Conservation (phyloP, 2,113 vertebrate species). For the Tamias sibiricus region DNA sequence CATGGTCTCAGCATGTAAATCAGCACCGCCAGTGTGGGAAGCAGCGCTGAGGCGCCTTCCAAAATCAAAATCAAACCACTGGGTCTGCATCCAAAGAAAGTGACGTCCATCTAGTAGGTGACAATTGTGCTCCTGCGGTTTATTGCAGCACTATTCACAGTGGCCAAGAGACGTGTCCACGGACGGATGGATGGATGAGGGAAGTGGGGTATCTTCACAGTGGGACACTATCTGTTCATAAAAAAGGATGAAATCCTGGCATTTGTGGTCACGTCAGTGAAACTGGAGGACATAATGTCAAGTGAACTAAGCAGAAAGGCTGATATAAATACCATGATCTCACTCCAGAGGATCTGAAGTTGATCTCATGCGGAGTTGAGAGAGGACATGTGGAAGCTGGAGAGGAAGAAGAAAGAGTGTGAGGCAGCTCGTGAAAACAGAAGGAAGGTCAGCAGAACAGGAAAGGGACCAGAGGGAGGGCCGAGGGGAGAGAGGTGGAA, state of each 20-base stretch:
- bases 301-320: not conserved
- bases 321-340: not conserved
- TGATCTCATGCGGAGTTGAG: not conserved
- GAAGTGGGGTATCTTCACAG: not conserved
- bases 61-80: not conserved
- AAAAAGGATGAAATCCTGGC: not conserved
- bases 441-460: too few species aligned
- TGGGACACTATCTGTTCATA: not conserved
- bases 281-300: not conserved
- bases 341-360: fast-evolving
- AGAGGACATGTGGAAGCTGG: not conserved
- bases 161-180: not conserved
- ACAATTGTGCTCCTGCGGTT: not conserved
- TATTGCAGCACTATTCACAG: too few species aligned
- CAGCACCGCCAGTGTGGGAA: too few species aligned
- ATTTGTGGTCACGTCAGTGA: not conserved
- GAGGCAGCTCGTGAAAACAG: too few species aligned
- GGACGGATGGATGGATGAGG: not conserved
- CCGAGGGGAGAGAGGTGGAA: too few species aligned
- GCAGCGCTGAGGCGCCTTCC: not conserved
- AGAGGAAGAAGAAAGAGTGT: too few species aligned
- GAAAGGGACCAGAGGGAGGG: too few species aligned
- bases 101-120: not conserved
- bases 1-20: too few species aligned
- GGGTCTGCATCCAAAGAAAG: too few species aligned